A percentile compares a stretch with the other conserved stretches of the same genome.
These are phyloP conservation scores for Silurus glanis DNA, from an alignment of 2,113 vertebrate genomes.

Conservation along the genomic window DNA sequence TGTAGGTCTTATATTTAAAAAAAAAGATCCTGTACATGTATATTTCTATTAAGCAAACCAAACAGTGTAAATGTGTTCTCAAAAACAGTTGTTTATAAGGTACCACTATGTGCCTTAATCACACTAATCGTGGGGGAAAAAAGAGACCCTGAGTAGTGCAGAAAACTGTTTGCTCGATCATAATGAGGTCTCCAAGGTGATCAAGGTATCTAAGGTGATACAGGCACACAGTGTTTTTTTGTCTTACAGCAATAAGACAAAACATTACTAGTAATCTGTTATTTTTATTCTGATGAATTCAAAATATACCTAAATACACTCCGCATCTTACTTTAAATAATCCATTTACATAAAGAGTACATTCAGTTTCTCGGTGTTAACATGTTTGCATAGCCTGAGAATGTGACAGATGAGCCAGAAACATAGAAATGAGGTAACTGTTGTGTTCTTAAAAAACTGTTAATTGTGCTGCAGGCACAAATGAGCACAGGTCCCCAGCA, in stretches of 20 bases:
- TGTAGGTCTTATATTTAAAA: background rate
- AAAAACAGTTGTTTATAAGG: background rate
- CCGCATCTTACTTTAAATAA: background rate
- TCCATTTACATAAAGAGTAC: background rate
- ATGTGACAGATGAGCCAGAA: background rate
- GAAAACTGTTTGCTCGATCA: background rate
- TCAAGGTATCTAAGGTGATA: background rate
- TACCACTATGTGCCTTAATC: background rate
- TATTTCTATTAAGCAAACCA: background rate
- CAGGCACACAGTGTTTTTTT: background rate
- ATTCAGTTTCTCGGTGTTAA: background rate
- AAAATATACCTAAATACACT: background rate
- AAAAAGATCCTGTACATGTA: background rate
- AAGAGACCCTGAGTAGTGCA: background rate
- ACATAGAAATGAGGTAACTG: background rate
- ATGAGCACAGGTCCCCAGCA: background rate
- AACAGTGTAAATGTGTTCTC: background rate
- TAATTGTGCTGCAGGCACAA: background rate
- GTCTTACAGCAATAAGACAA: background rate
- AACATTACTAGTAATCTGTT: too few relatives aligned
- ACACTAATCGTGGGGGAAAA: background rate
- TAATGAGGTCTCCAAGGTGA: constrained; percentile 23
- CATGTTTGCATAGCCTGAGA: background rate
- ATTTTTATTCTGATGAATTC: background rate
- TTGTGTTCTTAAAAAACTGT: background rate